phyloP scores from a whole-genome alignment of 1,140 invertebrate species.

The Phenacoccus solenopsis region DNA sequence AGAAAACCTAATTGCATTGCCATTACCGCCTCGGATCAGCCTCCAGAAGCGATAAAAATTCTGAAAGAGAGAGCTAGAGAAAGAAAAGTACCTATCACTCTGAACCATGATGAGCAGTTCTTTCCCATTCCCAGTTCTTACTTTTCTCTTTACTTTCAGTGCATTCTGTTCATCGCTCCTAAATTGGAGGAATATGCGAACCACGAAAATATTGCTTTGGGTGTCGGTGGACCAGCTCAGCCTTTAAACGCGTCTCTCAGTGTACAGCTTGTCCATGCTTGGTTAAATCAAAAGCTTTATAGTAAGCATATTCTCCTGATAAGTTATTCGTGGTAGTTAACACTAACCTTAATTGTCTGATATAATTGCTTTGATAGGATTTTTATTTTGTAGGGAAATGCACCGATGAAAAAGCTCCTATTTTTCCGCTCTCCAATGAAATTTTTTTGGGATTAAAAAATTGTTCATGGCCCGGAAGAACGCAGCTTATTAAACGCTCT shows the following conservation, averaged over 20 bases:
- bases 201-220: constrained; percentile 32
- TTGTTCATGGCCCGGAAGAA: constrained; percentile 60
- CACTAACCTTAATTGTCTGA: neutral
- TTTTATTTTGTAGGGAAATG: neutral
- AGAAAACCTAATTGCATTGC: constrained; percentile 59
- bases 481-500: constrained; percentile 42
- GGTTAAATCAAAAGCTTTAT: constrained; percentile 39
- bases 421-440: neutral
- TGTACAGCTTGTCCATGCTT: constrained; percentile 58
- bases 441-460: constrained; percentile 35
- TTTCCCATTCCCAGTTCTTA: neutral
- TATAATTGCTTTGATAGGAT: neutral
- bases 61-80: constrained; percentile 51
- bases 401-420: neutral
- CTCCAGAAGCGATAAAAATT: constrained; percentile 51
- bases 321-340: neutral
- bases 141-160: constrained; percentile 21
- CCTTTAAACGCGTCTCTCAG: constrained; percentile 69
- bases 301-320: neutral
- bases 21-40: constrained; percentile 57
- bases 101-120: too few relatives aligned
- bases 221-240: constrained; percentile 43
- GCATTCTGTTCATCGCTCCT: constrained; percentile 43
- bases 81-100: constrained; percentile 37
- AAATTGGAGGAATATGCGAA: constrained; percentile 42